A percentile compares a stretch with the other conserved stretches of the same genome.
Conservation (phyloP, 2,113 vertebrate species). For the Harpagus bidentatus region DNA sequence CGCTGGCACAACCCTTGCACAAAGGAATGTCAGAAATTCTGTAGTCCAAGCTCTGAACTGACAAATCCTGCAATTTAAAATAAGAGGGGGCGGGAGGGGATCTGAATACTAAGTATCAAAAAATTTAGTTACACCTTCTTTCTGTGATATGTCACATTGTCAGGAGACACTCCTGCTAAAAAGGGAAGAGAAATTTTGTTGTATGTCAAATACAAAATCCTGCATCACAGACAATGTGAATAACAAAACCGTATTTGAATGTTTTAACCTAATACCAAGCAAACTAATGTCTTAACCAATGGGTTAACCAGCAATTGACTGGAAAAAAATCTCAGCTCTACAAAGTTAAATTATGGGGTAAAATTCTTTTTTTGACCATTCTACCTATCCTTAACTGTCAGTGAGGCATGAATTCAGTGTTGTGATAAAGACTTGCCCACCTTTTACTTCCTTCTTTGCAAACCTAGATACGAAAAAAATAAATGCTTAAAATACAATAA, state of each 20-base stretch:
- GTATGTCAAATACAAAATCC: neutral
- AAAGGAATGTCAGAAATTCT: neutral
- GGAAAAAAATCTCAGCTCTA: neutral
- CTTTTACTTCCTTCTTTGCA: neutral
- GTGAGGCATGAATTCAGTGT: neutral
- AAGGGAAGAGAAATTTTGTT: neutral
- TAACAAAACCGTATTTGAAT: neutral
- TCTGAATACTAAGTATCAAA: neutral
- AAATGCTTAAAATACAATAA: neutral
- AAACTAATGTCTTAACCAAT: neutral
- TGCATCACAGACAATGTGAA: neutral
- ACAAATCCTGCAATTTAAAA: neutral
- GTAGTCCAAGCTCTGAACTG: neutral
- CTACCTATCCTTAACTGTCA: neutral
- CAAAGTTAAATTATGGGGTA: neutral
- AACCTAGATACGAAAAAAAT: neutral
- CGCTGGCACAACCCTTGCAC: neutral
- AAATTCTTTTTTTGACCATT: neutral
- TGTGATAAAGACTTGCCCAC: neutral
- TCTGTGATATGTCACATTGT: neutral
- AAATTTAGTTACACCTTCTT: neutral
- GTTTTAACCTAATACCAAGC: neutral
- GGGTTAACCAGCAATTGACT: neutral
- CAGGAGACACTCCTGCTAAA: neutral
- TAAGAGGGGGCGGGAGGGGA: accelerated